These are phyloP conservation scores for Orchesella flavescens DNA, from an alignment of 2,888 invertebrate species.

Conservation along the genomic window DNA sequence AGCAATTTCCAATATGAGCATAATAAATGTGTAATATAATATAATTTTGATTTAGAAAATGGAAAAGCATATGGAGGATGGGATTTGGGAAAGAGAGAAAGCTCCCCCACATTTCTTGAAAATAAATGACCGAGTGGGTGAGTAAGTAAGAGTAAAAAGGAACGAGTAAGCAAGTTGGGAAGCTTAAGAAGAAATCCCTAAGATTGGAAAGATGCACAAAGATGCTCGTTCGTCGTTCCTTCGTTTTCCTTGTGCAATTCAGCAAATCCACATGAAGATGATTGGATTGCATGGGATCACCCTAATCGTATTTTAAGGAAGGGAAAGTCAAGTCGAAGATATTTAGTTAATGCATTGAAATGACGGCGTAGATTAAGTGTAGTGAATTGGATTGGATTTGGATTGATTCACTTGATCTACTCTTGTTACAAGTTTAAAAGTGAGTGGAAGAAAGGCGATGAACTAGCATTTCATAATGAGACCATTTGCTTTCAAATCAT, in stretches of 20 bases:
- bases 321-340: not conserved
- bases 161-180: conserved; percentile 36
- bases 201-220: conserved; percentile 26
- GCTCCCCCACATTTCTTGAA: no score
- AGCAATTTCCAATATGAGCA: conserved; percentile 9
- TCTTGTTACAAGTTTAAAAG: no score
- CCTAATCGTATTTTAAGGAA: conserved; percentile 11
- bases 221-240: conserved; percentile 17
- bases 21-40: no score
- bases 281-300: conserved; percentile 34
- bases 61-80: not conserved
- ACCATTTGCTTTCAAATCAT: no score
- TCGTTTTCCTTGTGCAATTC: conserved; percentile 28
- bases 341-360: not conserved
- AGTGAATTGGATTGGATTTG: no score
- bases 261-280: conserved; percentile 39
- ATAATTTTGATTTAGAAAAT: conserved; percentile 32
- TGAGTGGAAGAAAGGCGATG: no score
- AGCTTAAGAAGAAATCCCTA: conserved; percentile 14
- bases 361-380: no score
- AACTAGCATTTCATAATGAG: no score
- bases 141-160: not conserved
- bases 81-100: not conserved
- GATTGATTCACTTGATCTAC: no score
- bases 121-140: no score